phyloP scores from a whole-genome alignment of 2,797 vertebrate genomes.

The Sorex maritimensis region DNA sequence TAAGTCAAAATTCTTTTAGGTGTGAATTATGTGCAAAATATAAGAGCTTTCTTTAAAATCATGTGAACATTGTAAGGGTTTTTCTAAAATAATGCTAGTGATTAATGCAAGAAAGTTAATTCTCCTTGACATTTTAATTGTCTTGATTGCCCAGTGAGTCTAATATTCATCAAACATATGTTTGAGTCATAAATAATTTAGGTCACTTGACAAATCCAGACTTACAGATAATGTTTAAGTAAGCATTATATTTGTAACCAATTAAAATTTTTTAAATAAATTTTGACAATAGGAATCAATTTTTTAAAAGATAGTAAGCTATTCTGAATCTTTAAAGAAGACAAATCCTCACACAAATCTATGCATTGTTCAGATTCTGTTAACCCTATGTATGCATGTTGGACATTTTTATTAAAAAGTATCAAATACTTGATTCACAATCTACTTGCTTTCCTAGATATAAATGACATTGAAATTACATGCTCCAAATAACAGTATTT shows the following conservation, averaged over 20 bases:
- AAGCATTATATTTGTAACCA: neutral
- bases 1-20: constrained; percentile 84
- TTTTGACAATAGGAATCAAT: constrained; percentile 65
- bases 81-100: constrained; percentile 66
- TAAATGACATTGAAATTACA: neutral
- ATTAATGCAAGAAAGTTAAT: constrained; percentile 69
- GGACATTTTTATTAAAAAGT: neutral
- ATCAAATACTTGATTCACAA: neutral
- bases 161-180: constrained; percentile 10
- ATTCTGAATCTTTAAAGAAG: constrained; percentile 50
- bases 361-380: constrained; percentile 49
- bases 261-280: constrained; percentile 72
- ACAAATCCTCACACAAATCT: constrained; percentile 57
- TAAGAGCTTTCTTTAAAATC: constrained; percentile 82
- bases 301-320: neutral
- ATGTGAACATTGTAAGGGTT: constrained; percentile 54
- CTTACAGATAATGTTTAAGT: constrained; percentile 50
- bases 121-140: constrained; percentile 64
- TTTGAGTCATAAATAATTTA: constrained; percentile 63
- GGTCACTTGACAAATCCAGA: constrained; percentile 30
- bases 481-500: neutral
- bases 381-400: constrained; percentile 16
- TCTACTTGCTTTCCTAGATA: neutral
- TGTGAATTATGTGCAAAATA: constrained; percentile 82
- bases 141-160: constrained; percentile 58